Base-by-base conservation (phyloP, 2,113 vertebrate species). In the Xenopus tropicalis region DNA sequence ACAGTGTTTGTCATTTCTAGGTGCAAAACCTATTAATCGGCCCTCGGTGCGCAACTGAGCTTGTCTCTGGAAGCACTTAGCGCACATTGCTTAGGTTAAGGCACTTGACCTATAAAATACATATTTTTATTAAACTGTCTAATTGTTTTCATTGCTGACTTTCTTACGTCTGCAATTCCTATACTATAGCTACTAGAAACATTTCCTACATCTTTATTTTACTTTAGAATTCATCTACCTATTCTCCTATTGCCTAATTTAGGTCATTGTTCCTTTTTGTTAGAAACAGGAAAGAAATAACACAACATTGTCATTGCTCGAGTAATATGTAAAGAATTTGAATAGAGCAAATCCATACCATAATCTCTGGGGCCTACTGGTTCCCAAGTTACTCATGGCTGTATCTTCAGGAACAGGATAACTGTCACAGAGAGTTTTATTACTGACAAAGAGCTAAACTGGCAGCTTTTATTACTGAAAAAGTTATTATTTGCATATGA, bases 141-240 rank as follows among this genome's bases (percentile, higher is more conserved):
- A 90, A 92, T 90, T 90, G 88, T 90, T 88, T 89, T 88, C 83
- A 86, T 88, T 89, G 85, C 83, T 90, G 82, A 80, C 87, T 88
- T 54, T 54, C 52, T 54, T 54, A 1, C 1, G 46, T 48, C 16
- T 48, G 3, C 14, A 11, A 48, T 48, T 4, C 46, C 12, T 48
- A 48, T 2, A 13, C 46, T n/a, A n/a, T n/a, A 48, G 11, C 12
- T 48, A 14, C 16, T 48, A 48, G 46, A 48, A 48, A 8, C 2
- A 37, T 37, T 37, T 37, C 29, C 6, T 37, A 37, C 29, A 37
- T 37, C 29, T 48, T 48, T 48, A 16, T 48, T 16, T 11, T 13
- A 37, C 29, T 37, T 37, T 3, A n/a, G n/a, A n/a, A n/a, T n/a
- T n/a, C n/a, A n/a, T n/a, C n/a, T n/a, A 37, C 29, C 29, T 37